phyloP scores from a whole-genome alignment of 2,113 vertebrate genomes.

The Mustela nigripes region DNA sequence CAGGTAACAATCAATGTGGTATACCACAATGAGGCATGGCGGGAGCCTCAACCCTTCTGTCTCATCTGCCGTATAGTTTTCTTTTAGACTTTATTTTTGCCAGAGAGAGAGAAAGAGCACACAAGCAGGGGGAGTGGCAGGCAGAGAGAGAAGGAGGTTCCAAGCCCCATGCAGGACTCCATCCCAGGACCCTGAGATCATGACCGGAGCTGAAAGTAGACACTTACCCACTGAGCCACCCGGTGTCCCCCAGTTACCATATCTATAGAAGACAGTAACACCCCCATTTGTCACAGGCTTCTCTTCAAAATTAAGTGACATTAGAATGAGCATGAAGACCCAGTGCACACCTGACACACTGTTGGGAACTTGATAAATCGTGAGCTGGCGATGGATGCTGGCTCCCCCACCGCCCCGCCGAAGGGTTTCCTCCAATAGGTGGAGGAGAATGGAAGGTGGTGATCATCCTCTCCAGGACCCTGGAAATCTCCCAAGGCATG shows the following conservation, averaged over 20 bases:
- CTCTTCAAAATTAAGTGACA: background rate
- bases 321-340: background rate
- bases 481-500: background rate
- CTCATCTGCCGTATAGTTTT: background rate
- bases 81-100: background rate
- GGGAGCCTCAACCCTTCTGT: background rate
- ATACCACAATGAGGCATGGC: accelerated
- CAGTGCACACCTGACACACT: background rate
- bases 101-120: background rate
- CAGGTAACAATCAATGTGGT: background rate
- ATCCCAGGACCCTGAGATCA: background rate
- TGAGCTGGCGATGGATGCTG: background rate
- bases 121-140: background rate
- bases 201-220: too few relatives aligned
- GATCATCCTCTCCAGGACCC: background rate
- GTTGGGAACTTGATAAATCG: accelerated
- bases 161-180: background rate
- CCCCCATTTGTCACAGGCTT: background rate
- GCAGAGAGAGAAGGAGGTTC: background rate
- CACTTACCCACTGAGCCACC: too few relatives aligned
- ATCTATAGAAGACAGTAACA: background rate
- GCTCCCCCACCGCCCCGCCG: too few relatives aligned
- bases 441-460: background rate
- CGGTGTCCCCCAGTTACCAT: background rate
- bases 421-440: background rate